Evolutionary conservation across 1,140 invertebrate species (phyloP), one percentile per base, ranked within the genome.

Genomic region (Drosophila burlai): DNA sequence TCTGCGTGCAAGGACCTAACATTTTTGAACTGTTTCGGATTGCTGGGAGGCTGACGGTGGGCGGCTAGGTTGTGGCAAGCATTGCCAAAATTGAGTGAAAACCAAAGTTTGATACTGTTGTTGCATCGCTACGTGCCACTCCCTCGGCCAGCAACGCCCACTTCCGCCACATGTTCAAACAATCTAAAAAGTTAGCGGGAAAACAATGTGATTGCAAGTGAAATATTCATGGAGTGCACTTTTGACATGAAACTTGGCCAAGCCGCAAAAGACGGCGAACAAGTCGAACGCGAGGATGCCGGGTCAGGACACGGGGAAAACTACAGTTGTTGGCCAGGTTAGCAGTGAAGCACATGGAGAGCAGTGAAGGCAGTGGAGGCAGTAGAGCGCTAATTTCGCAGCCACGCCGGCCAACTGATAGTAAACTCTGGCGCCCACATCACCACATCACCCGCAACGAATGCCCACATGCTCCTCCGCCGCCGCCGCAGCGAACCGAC

Each of bases 201-300:
- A 89, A 90, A 89, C 85, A 89, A 89, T 89, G 85, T 89, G 85
- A 89, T 89, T 89, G 85, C 85, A 85, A 89, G 85, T 89, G 85
- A 89, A 89, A 89, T 89, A 89, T 89, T 90, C 85, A 89, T 89
- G 85, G 83, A 89, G 74, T 90, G 78, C 72, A 76, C 85, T 84
- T 73, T 73, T 79, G 77, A 81, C 85, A 81, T 71, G 71, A 67
- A 80, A 84, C 64, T 78, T 78, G 80, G 47, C 68, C 49, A 60
- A 68, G 58, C 57, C 47, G 49, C 69, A 81, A 81, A 69, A 61
- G 65, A 59, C 57, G 65, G 52, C 38, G 75, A 58, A 40, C 54
- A 73, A 74, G 47, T 45, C 42, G 42, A 73, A 15, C 47, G 1
- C 40, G 31, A 1, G 38, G 45, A 10, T 24, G 34, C 3, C 8